phyloP scores from a whole-genome alignment of 2,113 vertebrate genomes.

The Heterotis niloticus region DNA sequence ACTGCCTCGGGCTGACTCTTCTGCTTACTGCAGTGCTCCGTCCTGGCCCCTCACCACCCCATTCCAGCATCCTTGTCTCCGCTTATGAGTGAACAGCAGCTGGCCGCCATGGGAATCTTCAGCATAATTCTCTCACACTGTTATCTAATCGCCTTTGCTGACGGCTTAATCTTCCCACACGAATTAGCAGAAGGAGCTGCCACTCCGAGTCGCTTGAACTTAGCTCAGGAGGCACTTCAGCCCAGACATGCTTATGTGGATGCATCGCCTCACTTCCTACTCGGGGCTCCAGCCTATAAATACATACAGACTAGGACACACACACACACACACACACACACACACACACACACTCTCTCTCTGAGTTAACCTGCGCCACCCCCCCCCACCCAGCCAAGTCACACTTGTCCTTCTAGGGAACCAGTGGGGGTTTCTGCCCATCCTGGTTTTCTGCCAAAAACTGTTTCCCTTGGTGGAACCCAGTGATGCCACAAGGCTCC shows the following conservation, averaged over 20 bases:
- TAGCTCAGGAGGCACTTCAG: neutral
- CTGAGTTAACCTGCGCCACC: neutral
- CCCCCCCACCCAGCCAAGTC: no score
- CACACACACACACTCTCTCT: no score
- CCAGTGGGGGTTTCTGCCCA: slow-evolving; percentile 28
- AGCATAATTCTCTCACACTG: slow-evolving; percentile 40
- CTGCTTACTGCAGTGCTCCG: neutral
- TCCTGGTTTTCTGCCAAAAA: slow-evolving; percentile 30
- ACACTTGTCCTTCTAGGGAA: neutral
- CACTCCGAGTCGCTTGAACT: neutral
- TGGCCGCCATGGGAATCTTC: slow-evolving; percentile 35
- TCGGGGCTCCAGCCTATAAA: neutral
- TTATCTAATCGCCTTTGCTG: slow-evolving; percentile 41
- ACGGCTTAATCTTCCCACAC: slow-evolving; percentile 38
- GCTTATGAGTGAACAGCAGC: slow-evolving; percentile 19
- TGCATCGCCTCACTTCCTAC: neutral
- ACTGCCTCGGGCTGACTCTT: no score
- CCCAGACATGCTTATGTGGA: slow-evolving; percentile 28
- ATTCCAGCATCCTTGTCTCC: neutral
- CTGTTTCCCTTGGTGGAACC: slow-evolving; percentile 42
- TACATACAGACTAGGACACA: no score
- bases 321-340: no score
- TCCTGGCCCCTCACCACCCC: neutral
- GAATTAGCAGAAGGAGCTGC: slow-evolving; percentile 24
- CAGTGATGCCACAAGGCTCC: slow-evolving; percentile 37